Percentiles rank a stretch among this genome's conserved stretches.
Evolutionary conservation across 2,797 vertebrate genomes (phyloP).

Genomic region (Syncerus caffer): DNA sequence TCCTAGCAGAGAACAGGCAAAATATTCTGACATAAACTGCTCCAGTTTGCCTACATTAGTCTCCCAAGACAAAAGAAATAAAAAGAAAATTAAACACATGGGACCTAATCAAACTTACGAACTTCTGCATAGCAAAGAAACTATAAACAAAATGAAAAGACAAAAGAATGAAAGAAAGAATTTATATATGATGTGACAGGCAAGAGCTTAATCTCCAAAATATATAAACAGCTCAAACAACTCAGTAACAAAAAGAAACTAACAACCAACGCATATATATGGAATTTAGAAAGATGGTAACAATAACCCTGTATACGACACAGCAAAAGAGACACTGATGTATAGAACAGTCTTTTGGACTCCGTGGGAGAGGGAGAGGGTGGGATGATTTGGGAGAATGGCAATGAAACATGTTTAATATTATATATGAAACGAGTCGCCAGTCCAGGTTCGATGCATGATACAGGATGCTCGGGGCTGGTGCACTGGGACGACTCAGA

Average conservation of each 20-base stretch:
- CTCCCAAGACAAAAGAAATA: neutral
- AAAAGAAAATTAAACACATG: neutral
- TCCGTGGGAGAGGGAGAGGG: too few relatives aligned
- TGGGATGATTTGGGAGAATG: too few relatives aligned
- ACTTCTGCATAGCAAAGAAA: neutral
- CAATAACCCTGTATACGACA: too few relatives aligned
- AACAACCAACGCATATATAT: neutral
- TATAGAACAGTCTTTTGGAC: too few relatives aligned
- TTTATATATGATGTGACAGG: neutral
- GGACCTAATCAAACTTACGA: neutral
- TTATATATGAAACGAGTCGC: too few relatives aligned
- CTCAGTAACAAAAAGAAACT: neutral
- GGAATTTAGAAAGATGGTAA: too few relatives aligned
- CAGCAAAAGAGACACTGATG: too few relatives aligned
- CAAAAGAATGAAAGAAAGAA: neutral
- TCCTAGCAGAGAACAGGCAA: neutral
- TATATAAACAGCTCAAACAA: neutral
- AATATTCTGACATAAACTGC: neutral
- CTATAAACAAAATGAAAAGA: neutral
- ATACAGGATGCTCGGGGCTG: too few relatives aligned
- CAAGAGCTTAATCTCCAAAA: neutral
- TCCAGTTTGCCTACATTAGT: neutral
- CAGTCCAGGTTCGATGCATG: too few relatives aligned
- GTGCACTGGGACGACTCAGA: too few relatives aligned
- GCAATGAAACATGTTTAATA: too few relatives aligned